Evolutionary conservation across 2,797 vertebrate species (phyloP).

Genomic region (Danio tinwini): DNA sequence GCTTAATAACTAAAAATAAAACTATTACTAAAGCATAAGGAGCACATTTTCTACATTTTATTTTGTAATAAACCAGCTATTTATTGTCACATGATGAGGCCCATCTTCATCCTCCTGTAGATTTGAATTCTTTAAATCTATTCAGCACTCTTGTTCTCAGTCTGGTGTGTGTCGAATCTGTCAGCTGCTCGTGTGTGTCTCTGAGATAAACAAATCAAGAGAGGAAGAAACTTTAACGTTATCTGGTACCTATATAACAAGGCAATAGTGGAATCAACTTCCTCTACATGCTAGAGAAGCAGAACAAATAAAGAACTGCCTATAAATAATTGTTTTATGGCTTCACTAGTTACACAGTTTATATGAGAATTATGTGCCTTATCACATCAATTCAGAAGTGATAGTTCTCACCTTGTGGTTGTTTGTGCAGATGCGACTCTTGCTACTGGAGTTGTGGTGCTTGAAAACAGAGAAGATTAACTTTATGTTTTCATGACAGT

Average conservation of each 20-base stretch:
- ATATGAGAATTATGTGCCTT: background rate
- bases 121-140: conserved; percentile 35
- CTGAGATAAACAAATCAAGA: conserved; percentile 32
- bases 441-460: background rate
- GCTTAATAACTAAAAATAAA: background rate
- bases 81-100: conserved; percentile 11
- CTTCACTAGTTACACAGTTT: background rate
- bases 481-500: background rate
- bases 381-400: background rate
- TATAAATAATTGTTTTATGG: background rate
- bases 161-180: conserved; percentile 31
- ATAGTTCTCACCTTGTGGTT: conserved; percentile 3
- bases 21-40: background rate
- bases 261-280: background rate
- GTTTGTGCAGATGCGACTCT: background rate
- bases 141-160: conserved; percentile 38
- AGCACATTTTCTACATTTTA: background rate
- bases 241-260: background rate
- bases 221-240: conserved; percentile 5
- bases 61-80: conserved; percentile 14
- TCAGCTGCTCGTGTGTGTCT: background rate
- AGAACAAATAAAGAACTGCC: background rate
- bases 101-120: background rate
- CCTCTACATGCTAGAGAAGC: background rate
- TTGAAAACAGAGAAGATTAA: background rate